phyloP scores from a whole-genome alignment of 2,888 invertebrate genomes.

The Clusia tigrina region DNA sequence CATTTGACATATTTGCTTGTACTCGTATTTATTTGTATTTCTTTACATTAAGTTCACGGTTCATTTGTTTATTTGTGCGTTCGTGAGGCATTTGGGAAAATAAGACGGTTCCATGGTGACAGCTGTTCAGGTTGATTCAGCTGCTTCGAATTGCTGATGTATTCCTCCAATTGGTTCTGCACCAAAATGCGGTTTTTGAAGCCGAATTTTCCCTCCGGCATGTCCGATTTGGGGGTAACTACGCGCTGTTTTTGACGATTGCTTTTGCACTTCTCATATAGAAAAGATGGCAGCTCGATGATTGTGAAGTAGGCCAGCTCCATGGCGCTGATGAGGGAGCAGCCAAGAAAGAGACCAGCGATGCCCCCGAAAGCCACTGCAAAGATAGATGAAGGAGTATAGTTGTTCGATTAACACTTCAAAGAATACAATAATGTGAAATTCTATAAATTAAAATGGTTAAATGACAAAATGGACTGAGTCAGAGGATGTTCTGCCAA shows the following conservation, averaged over 20 bases:
- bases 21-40: not conserved
- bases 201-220: slow-evolving; percentile 13
- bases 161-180: not conserved
- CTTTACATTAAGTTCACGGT: not conserved
- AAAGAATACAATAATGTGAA: not conserved
- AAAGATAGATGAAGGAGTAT: not conserved
- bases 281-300: slow-evolving; percentile 52
- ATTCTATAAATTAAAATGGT: not conserved
- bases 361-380: slow-evolving; percentile 66
- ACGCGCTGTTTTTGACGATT: slow-evolving; percentile 27
- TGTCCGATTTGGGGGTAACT: not conserved
- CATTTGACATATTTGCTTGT: too few species aligned
- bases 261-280: slow-evolving; percentile 38
- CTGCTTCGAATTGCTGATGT: not conserved
- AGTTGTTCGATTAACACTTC: not conserved
- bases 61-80: not conserved
- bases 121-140: not conserved
- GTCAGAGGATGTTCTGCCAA: too few species aligned
- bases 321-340: slow-evolving; percentile 65
- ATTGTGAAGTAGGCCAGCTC: slow-evolving; percentile 64
- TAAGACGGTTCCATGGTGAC: not conserved
- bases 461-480: too few species aligned
- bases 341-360: slow-evolving; percentile 66
- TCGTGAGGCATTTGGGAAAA: not conserved
- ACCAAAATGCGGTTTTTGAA: slow-evolving; percentile 11